Conservation (phyloP, 2,888 invertebrate species). For the Plagiodera versicolora region DNA sequence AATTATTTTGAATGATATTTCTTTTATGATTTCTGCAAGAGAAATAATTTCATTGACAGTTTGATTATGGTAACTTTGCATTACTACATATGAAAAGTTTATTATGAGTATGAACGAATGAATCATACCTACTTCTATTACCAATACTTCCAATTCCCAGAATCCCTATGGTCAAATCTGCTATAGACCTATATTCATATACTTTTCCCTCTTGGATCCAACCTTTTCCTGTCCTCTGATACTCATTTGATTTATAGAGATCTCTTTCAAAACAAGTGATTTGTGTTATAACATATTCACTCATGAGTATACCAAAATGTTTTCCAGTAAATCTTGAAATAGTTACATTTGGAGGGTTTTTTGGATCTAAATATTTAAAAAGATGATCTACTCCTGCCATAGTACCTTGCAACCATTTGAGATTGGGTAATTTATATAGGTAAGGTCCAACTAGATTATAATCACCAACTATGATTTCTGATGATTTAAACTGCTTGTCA, state of each 20-base stretch:
- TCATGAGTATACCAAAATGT: slow-evolving; percentile 56
- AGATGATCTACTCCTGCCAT: slow-evolving; percentile 56
- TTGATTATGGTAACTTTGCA: no score
- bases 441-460: slow-evolving; percentile 51
- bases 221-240: slow-evolving; percentile 31
- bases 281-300: slow-evolving; percentile 57
- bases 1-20: no score
- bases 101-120: no score
- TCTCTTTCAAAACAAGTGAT: slow-evolving; percentile 57
- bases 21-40: no score
- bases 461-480: slow-evolving; percentile 54
- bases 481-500: slow-evolving; percentile 40
- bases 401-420: slow-evolving; percentile 56
- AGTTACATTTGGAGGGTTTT: slow-evolving; percentile 39
- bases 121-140: slow-evolving; percentile 51
- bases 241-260: slow-evolving; percentile 43
- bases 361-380: slow-evolving; percentile 37
- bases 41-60: no score
- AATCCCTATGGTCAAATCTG: slow-evolving; percentile 58
- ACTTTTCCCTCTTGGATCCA: slow-evolving; percentile 52
- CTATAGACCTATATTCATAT: slow-evolving; percentile 50
- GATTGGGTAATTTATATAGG: slow-evolving; percentile 48
- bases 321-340: slow-evolving; percentile 55
- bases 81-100: no score
- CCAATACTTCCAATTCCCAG: slow-evolving; percentile 61